Evolutionary conservation across 2,113 vertebrate species (phyloP).

Genomic region (Sarotherodon lohbergeri): DNA sequence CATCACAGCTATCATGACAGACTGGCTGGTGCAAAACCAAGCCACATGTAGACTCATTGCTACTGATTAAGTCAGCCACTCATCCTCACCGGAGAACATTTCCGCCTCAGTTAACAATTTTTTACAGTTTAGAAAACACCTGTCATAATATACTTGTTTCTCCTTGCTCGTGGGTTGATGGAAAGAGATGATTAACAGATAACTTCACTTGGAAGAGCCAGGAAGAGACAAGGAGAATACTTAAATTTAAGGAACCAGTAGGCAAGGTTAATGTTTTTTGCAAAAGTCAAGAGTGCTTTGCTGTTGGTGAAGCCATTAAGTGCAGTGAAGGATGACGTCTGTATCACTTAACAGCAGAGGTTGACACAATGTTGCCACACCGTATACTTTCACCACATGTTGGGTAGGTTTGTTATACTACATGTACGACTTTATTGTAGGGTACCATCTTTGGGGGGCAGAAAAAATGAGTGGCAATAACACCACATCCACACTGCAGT

Average conservation of each 20-base stretch:
- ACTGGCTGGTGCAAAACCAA: constrained; percentile 43
- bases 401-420: neutral
- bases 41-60: constrained; percentile 48
- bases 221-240: neutral
- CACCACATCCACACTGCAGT: constrained; percentile 2
- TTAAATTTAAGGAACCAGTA: neutral
- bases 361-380: neutral
- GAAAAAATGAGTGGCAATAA: neutral
- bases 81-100: constrained; percentile 38
- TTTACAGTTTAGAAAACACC: constrained; percentile 55
- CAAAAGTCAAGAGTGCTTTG: neutral
- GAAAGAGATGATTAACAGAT: constrained; percentile 26
- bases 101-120: constrained; percentile 38
- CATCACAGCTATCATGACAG: constrained; percentile 22
- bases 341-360: neutral
- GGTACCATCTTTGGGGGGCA: neutral
- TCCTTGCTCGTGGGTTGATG: neutral
- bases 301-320: constrained; percentile 11
- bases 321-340: neutral
- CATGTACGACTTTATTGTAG: constrained; percentile 11
- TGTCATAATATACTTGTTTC: constrained; percentile 13
- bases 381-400: neutral
- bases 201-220: neutral
- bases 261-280: constrained; percentile 9
- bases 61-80: constrained; percentile 54